Conservation (phyloP, 2,797 vertebrate species). For the Glyptemys insculpta region DNA sequence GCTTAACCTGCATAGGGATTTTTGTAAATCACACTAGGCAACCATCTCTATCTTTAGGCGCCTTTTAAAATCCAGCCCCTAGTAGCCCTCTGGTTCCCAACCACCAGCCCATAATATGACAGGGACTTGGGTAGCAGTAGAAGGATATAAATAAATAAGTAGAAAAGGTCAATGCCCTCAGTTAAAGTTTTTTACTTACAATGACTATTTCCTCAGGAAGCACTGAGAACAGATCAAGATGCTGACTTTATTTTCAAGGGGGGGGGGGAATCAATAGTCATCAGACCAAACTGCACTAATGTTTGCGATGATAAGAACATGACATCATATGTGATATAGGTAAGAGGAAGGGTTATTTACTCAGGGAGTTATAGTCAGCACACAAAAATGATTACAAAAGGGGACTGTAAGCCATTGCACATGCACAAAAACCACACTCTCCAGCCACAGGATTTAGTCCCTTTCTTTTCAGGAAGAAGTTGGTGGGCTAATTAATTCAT, state of each 20-base stretch:
- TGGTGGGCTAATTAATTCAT: background rate
- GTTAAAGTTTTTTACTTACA: background rate
- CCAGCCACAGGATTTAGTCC: rapidly evolving
- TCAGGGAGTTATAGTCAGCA: background rate
- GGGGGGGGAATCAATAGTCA: background rate
- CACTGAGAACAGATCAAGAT: background rate
- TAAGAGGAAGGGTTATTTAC: background rate
- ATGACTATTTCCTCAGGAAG: background rate
- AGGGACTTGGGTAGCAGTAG: background rate
- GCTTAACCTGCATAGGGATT: background rate
- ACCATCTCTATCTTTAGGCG: background rate
- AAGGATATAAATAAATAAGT: background rate
- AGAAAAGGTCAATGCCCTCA: background rate
- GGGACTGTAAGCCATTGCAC: rapidly evolving
- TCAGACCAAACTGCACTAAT: background rate
- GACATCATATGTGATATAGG: background rate
- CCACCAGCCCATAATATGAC: background rate
- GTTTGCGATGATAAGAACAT: background rate
- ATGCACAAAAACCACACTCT: background rate
- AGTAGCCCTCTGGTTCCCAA: background rate
- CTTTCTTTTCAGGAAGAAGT: rapidly evolving
- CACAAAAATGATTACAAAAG: background rate
- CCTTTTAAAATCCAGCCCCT: background rate
- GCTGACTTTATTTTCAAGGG: background rate
- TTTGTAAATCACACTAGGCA: background rate